Evolutionary conservation across 2,113 vertebrate species (phyloP), one percentile per base, ranked within the genome.

Genomic region (Melanostigma gelatinosum): DNA sequence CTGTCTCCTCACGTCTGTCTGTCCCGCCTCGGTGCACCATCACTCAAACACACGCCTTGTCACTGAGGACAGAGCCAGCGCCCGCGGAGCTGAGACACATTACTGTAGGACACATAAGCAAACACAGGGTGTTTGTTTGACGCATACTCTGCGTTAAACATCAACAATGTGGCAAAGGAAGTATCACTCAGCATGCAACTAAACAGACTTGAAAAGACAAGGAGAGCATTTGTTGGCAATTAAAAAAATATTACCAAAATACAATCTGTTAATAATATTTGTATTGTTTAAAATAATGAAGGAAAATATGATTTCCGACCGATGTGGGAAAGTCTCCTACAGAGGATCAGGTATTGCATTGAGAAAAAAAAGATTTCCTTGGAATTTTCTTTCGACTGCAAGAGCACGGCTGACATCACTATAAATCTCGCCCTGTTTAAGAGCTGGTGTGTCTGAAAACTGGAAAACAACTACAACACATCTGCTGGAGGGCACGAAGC

Each of bases 41-140:
- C 92, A 89, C 88, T 94, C 91, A 91, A 81, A 84, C 77, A 72
- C 80, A 77, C 36, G 79, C 63, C 85, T 77, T 90, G 89, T 88
- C 92, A 91, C 34, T 10, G 42, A 75, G 77, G 66, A 85, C 89
- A 85, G 72, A 89, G 85, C 83, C 81, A 71, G 68, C 12, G 40
- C 71, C 78, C 24, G 7, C 1, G 2, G 68, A 65, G 75, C 79
- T 48, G 71, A 88, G 67, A 84, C 81, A 85, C 80, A 70, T 82
- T 50, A 36, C 85, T 58, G 64, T 68, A 44, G 81, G 82, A 87
- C 85, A 87, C 69, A 55, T 69, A 54, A 85, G 75, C 70, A 87
- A 90, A 89, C 71, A 80, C 54, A 54, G 18, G 15, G 42, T 48
- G 65, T 52, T 83, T 40, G n/a, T 57, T 88, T 58, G 54, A 44